Base-by-base conservation (phyloP, 1,140 invertebrate species). In the Zaprionus africanus region DNA sequence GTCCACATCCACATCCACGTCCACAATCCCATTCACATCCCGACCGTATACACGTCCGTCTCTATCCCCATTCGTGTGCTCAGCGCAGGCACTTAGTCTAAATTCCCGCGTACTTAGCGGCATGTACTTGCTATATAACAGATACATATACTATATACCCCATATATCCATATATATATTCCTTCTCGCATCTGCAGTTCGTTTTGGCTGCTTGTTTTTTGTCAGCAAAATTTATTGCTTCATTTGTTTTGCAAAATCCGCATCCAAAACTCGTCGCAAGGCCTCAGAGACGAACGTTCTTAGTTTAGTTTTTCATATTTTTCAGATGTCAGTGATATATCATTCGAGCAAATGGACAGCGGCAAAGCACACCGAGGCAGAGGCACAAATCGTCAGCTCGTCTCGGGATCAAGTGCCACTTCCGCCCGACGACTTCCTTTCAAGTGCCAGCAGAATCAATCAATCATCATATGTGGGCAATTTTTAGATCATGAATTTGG, bases 321-420 rank as follows among this genome's bases (percentile, higher is more conserved):
- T 82, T 86, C 83, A 87, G 76, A 78, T 88, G 85, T 90, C 85
- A 88, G 82, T 88, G 86, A 85, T 88, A 90, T 85, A 88, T 90
- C 85, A 88, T 79, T n/a, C 69, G 85, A 67, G 68, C 81, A 90
- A 81, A 67, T 85, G 85, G 78, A 65, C 53, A 71, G 17, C 13
- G 28, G 38, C 58, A 62, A 53, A 17, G 56, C 28, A 22, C 60
- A 38, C 51, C 67, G 28, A 74, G 49, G 46, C 59, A 63, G 28
- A 74, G 49, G 46, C 59, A 63, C 60, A 59, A 82, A 62, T 64
- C 65, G 74, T 78, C 76, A 75, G 64, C 61, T 66, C 58, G 11
- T 46, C 53, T 41, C 31, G 79, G 81, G 81, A 84, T 84, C 81
- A 84, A 84, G 82, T 78, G 82, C 65, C 82, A 81, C 78, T 84